Percentiles rank a stretch among this genome's conserved stretches.
Evolutionary conservation across 23 tunicate genomes (phyloP).

Genomic region (Trididemnum miniatum): DNA sequence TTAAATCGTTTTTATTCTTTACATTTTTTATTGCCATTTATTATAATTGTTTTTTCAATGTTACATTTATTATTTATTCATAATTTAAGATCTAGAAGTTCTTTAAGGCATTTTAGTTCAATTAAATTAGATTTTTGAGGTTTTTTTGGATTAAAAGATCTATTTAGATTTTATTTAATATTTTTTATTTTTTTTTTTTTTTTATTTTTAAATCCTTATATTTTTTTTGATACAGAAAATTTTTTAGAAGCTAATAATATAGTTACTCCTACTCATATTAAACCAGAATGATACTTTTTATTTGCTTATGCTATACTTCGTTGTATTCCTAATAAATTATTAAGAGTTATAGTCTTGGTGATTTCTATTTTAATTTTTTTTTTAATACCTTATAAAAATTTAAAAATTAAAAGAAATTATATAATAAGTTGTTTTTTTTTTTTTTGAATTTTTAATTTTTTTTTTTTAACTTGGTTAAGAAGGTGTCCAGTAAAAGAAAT

Average conservation of each 20-base stretch:
- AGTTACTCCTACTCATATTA: conserved; percentile 32
- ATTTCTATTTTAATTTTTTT: conserved; percentile 10
- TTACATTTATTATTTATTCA: conserved; percentile 26
- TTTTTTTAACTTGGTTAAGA: conserved; percentile 19
- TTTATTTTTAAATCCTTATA: not conserved
- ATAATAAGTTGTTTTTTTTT: no score
- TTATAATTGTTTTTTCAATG: not conserved
- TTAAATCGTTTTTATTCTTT: conserved; percentile 37
- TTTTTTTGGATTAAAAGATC: conserved; percentile 35
- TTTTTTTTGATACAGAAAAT: conserved; percentile 28
- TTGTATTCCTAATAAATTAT: conserved; percentile 28
- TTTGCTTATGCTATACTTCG: conserved; percentile 41
- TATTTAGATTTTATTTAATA: conserved; percentile 2
- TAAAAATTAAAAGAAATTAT: no score
- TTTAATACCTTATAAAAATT: not conserved
- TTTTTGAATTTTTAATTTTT: conserved; percentile 9
- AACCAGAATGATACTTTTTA: conserved; percentile 48
- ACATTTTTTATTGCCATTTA: conserved; percentile 29
- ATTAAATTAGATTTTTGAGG: conserved; percentile 29
- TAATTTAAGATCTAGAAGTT: not conserved
- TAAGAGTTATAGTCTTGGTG: not conserved
- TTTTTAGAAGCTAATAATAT: conserved; percentile 24
- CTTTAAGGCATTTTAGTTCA: not conserved
- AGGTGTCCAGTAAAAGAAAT: not conserved
- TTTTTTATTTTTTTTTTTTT: not conserved